Percentiles rank a stretch among this genome's conserved stretches.
These are phyloP conservation scores for Sorex maritimensis DNA, from an alignment of 2,797 vertebrate genomes.

Conservation along the genomic window DNA sequence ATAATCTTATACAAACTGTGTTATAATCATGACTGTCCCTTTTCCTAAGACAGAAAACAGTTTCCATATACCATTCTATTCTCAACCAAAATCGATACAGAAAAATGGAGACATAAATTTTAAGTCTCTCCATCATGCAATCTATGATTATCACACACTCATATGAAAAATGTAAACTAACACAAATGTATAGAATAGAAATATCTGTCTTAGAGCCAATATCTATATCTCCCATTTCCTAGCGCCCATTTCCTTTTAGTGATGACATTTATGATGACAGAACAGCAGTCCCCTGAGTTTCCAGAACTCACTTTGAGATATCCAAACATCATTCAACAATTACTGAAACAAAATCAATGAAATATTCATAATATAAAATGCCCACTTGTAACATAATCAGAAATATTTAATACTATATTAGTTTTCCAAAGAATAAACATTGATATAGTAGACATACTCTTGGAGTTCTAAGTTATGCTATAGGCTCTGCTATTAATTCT, in stretches of 20 bases:
- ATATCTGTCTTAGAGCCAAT: slow-evolving; percentile 4
- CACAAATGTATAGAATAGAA: slow-evolving; percentile 41
- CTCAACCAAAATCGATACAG: slow-evolving; percentile 41
- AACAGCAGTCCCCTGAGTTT: slow-evolving; percentile 15
- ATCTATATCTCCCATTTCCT: slow-evolving; percentile 32
- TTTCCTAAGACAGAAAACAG: no score
- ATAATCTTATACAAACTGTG: no score
- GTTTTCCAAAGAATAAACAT: slow-evolving; percentile 54
- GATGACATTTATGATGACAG: neutral
- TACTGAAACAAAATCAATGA: slow-evolving; percentile 25
- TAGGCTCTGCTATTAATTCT: neutral
- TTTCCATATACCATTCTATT: slow-evolving; percentile 22
- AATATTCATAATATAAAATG: slow-evolving; percentile 32
- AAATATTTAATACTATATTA: slow-evolving; percentile 16
- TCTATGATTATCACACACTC: neutral
- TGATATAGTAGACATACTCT: slow-evolving; percentile 53
- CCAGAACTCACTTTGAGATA: neutral
- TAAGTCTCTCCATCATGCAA: slow-evolving; percentile 43
- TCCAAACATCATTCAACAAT: neutral
- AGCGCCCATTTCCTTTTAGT: slow-evolving; percentile 33
- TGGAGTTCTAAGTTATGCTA: slow-evolving; percentile 49
- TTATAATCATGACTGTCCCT: no score
- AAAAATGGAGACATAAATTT: slow-evolving; percentile 43
- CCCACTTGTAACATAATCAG: slow-evolving; percentile 32
- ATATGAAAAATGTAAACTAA: slow-evolving; percentile 63